A percentile compares a stretch with the other conserved stretches of the same genome.
These are phyloP conservation scores for Drosophila acutilabella DNA, from an alignment of 2,888 invertebrate species.

Conservation along the genomic window DNA sequence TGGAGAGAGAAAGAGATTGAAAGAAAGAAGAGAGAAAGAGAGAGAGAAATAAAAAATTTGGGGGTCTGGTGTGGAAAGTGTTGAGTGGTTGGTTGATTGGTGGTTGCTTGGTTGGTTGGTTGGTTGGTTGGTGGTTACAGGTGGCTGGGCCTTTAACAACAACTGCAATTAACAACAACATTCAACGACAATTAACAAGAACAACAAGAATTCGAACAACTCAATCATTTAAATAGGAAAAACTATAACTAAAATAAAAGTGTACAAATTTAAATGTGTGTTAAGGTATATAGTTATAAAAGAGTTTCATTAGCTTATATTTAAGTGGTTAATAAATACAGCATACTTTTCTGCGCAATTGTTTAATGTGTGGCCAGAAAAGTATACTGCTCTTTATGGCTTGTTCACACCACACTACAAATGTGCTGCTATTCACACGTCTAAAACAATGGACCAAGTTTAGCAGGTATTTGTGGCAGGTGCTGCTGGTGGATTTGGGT, in stretches of 20 bases:
- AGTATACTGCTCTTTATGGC: constrained; percentile 16
- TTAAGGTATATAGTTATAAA: too few relatives aligned
- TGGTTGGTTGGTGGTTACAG: constrained; percentile 29
- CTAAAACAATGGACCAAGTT: constrained; percentile 12
- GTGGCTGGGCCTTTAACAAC: constrained; percentile 60
- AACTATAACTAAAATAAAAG: constrained; percentile 15
- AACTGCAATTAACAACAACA: constrained; percentile 70
- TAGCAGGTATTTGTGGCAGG: constrained; percentile 3
- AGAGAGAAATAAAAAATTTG: constrained; percentile 37
- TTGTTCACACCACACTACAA: constrained; percentile 11
- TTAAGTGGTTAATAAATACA: neutral
- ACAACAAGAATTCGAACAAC: constrained; percentile 44
- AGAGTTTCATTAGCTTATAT: too few relatives aligned
- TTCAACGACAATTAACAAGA: constrained; percentile 55
- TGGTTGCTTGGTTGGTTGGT: constrained; percentile 37
- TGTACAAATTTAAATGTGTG: neutral
- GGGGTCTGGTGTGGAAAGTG: constrained; percentile 27
- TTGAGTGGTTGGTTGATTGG: constrained; percentile 37
- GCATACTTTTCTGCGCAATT: constrained; percentile 8
- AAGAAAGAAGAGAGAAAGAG: constrained; percentile 34
- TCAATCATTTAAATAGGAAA: constrained; percentile 5
- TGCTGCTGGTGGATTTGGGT: neutral
- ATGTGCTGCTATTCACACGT: constrained; percentile 25
- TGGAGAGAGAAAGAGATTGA: constrained; percentile 27
- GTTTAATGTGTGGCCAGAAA: neutral